Conservation (phyloP, 2,113 vertebrate genomes). For the Ochotona curzoniae region DNA sequence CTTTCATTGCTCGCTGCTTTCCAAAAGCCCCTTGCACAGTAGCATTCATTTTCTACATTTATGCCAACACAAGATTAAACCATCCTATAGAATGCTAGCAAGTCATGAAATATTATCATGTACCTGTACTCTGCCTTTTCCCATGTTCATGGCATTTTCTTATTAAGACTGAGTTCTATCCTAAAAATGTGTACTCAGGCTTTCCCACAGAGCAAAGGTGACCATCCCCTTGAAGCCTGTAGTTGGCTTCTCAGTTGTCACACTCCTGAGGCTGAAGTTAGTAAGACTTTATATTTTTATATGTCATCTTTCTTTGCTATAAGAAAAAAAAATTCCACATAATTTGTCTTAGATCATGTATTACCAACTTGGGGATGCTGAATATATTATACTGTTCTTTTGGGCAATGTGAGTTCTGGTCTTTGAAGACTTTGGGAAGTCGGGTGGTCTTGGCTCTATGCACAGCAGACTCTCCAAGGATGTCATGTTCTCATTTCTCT, state of each 20-base stretch:
- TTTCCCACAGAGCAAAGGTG: background rate
- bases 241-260: conserved; percentile 16
- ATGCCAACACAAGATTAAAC: background rate
- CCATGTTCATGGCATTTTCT: conserved; percentile 41
- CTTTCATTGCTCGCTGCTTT: background rate
- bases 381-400: conserved; percentile 25
- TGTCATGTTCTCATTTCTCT: background rate
- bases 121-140: conserved; percentile 12
- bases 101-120: background rate
- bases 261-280: background rate
- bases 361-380: conserved; percentile 32
- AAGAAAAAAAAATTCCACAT: conserved; percentile 29
- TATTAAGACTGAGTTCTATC: background rate
- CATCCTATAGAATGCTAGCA: background rate
- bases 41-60: background rate
- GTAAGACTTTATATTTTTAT: conserved; percentile 23
- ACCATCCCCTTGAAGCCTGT: background rate
- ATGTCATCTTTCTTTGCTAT: conserved; percentile 24
- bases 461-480: background rate
- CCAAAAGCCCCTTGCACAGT: background rate
- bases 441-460: background rate
- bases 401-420: conserved; percentile 16
- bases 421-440: conserved; percentile 44
- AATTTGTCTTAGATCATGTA: conserved; percentile 57
- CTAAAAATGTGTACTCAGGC: background rate